These are phyloP conservation scores for Mohoua ochrocephala DNA, from an alignment of 2,113 vertebrate species.

Conservation along the genomic window DNA sequence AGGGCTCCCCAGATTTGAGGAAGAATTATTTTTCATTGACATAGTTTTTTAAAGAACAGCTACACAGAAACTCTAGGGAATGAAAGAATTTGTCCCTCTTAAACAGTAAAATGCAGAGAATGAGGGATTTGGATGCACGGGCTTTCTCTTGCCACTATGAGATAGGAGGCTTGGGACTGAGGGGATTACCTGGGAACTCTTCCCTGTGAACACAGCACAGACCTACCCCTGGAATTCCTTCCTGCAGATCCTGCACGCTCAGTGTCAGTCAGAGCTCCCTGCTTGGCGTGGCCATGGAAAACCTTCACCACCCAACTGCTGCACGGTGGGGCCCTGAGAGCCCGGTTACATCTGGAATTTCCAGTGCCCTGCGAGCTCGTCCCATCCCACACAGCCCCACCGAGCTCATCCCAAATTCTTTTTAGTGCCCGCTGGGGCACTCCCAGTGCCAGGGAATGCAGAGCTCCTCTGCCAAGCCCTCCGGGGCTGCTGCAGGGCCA, in stretches of 20 bases:
- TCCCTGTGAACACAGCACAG: background rate
- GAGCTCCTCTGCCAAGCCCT: background rate
- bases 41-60: background rate
- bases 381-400: background rate
- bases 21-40: background rate
- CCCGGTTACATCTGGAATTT: background rate
- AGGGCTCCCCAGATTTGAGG: background rate
- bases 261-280: background rate
- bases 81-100: background rate
- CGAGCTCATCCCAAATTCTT: background rate
- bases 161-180: background rate
- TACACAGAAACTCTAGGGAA: background rate
- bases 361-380: background rate
- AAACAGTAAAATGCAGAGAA: background rate
- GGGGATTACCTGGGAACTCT: background rate
- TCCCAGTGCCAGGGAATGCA: background rate
- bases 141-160: background rate
- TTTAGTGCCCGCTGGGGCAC: background rate
- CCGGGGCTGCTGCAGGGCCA: background rate
- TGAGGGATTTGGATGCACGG: background rate
- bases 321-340: background rate
- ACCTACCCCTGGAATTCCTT: background rate
- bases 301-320: fast-evolving
- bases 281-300: background rate
- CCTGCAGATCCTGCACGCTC: background rate